Evolutionary conservation across 2,888 invertebrate genomes (phyloP), one percentile per base, ranked within the genome.

Genomic region (Pseudococcus viburni): DNA sequence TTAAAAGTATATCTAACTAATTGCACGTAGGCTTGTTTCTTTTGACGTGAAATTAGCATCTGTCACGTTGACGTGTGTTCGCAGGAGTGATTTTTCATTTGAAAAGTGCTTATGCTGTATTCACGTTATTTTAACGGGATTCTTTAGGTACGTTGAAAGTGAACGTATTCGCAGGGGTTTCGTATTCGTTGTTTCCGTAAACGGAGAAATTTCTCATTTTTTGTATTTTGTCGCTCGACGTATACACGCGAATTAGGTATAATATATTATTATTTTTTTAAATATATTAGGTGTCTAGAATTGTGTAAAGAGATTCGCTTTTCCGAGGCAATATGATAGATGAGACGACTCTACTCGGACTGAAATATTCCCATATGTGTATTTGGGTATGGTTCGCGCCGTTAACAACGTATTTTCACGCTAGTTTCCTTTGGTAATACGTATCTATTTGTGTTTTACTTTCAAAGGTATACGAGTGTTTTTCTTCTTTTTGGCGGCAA

Each of bases 41-140:
- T 77, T 77, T 77, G 77, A 77, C 17, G 77, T 39, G 77, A 77
- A 77, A 77, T 77, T 77, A 77, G 77, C 77, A 77, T 77, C 39
- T 77, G 77, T 39, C 77, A 77, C 77, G 77, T 33, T 77, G 77
- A 77, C 77, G 22, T 33, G 17, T 39, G 77, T 77, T 7, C 26
- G 26, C 26, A 33, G 26, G 26, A 39, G 39, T 17, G 77, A 33
- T 77, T 77, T 77, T 77, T 39, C 39, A 39, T 77, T 77, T 26
- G 2, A 77, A 39, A 77, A 39, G 77, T 77, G 39, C n/a, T 6
- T 22, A 22, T 55, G 15, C 55, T 17, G 55, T 55, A 33, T 33
- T 33, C 26, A 68, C 39, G 39, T 77, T 9, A 77, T 77, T 77
- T 77, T 55, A 55, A 55, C 55, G 55, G 55, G 55, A 55, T 55